A percentile compares a stretch with the other conserved stretches of the same genome.
Conservation (phyloP, 2,113 vertebrate genomes). For the Chlamydotis undulata region DNA sequence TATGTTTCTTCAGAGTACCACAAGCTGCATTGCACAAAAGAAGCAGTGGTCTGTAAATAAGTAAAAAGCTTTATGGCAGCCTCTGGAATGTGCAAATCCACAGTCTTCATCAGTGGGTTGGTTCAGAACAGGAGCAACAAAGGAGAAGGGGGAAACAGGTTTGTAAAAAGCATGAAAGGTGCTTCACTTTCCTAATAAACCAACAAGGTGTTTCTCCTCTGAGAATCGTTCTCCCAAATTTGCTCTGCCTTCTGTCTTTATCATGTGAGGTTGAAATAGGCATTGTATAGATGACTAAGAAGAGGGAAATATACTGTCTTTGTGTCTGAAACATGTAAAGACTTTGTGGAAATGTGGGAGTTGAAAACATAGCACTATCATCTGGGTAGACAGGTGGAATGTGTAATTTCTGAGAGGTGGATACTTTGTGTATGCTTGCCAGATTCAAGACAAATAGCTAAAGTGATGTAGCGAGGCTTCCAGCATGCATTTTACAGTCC, state of each 20-base stretch:
- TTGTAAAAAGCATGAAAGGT: not conserved
- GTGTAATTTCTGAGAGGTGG: not conserved
- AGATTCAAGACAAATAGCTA: not conserved
- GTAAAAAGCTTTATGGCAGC: not conserved
- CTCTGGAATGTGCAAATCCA: not conserved
- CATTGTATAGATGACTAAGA: not conserved
- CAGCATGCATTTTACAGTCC: not conserved
- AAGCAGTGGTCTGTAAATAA: slow-evolving; percentile 9
- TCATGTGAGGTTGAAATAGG: not conserved
- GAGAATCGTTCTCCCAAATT: not conserved
- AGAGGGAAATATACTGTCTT: not conserved
- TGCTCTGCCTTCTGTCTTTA: not conserved
- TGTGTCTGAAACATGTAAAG: not conserved
- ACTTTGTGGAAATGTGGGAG: not conserved
- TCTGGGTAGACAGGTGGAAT: not conserved
- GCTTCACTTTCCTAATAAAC: not conserved
- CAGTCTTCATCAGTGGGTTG: not conserved
- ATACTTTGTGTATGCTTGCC: not conserved
- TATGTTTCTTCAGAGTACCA: not conserved
- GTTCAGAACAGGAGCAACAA: not conserved
- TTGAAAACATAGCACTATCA: not conserved
- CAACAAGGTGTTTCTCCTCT: not conserved
- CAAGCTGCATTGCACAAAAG: slow-evolving; percentile 5
- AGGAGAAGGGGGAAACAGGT: not conserved
- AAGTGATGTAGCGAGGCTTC: not conserved